Evolutionary conservation across 2,113 vertebrate species (phyloP).

Genomic region (Bettongia penicillata): DNA sequence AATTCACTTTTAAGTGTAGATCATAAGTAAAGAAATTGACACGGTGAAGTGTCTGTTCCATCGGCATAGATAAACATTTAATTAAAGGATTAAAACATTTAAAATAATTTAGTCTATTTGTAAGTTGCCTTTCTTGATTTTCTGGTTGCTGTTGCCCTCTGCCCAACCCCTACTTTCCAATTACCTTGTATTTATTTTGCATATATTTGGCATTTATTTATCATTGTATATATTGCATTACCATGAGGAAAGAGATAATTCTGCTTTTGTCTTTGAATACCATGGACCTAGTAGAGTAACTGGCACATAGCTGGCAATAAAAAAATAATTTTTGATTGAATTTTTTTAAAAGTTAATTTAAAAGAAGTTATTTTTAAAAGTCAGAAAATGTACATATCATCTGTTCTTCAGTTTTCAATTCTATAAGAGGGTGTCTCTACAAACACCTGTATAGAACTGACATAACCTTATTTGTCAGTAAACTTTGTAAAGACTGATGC

Average conservation of each 20-base stretch:
- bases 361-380: neutral
- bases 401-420: neutral
- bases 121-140: neutral
- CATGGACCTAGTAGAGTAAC: neutral
- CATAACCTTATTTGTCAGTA: neutral
- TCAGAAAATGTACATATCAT: neutral
- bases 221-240: neutral
- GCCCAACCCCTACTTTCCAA: neutral
- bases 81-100: neutral
- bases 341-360: neutral
- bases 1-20: neutral
- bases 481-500: neutral
- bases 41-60: neutral
- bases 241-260: neutral
- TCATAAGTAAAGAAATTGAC: constrained; percentile 9
- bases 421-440: neutral
- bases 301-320: neutral
- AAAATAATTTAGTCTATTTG: neutral
- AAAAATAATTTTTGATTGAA: neutral
- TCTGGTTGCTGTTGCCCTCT: neutral
- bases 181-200: neutral
- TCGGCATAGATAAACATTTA: neutral
- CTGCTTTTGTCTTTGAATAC: neutral
- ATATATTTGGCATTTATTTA: neutral
- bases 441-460: neutral